Conservation (phyloP, 2,888 invertebrate species). For the Toxonevra muliebris region DNA sequence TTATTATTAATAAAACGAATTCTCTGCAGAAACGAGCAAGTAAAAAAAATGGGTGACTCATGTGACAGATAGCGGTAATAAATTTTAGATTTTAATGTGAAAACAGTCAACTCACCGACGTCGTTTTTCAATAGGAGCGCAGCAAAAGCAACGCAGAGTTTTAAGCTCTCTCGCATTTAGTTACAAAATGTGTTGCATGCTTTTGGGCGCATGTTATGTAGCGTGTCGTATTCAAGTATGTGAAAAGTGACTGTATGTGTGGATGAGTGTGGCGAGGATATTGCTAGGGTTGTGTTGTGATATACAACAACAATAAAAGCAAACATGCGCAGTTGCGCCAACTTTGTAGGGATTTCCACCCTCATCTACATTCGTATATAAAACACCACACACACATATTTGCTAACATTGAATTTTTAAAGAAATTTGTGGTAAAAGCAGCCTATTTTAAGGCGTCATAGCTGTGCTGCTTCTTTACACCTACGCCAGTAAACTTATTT, state of each 20-base stretch:
- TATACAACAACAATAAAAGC: conserved; percentile 12
- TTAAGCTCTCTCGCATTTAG: not conserved
- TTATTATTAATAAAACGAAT: not conserved
- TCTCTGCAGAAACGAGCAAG: conserved; percentile 8
- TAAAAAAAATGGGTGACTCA: not conserved
- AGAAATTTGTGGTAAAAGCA: too few species aligned
- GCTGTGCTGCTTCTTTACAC: too few species aligned
- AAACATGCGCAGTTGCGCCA: conserved; percentile 20
- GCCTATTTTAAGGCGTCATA: too few species aligned
- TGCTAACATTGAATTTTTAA: too few species aligned
- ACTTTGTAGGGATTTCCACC: not conserved
- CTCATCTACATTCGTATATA: not conserved
- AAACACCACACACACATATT: too few species aligned
- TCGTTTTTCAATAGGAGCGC: conserved; percentile 57
- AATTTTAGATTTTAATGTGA: conserved; percentile 61
- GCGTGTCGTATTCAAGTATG: too few species aligned
- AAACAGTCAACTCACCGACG: conserved; percentile 64
- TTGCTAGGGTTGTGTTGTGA: conserved; percentile 1
- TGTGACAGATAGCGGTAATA: conserved; percentile 34
- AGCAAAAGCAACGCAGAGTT: conserved; percentile 35
- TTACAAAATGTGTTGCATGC: conserved; percentile 14
- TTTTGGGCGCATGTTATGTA: conserved; percentile 16
- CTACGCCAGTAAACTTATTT: too few species aligned
- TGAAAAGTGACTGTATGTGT: not conserved
- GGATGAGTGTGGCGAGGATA: conserved; percentile 4